Evolutionary conservation across 1,140 invertebrate genomes (phyloP).

Genomic region (Stegodyphus dumicola): DNA sequence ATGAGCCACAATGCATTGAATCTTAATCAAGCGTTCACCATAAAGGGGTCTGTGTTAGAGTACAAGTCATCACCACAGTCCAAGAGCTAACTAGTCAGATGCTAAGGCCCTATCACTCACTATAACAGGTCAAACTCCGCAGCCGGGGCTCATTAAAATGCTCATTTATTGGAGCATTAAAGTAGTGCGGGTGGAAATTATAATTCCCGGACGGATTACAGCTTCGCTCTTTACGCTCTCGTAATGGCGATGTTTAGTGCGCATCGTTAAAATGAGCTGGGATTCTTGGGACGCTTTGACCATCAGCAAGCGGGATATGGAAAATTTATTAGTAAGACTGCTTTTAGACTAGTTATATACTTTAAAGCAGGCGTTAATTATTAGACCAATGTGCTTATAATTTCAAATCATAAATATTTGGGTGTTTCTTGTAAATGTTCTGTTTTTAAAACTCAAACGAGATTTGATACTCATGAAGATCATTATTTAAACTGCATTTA

Average conservation of each 20-base stretch:
- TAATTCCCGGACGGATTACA: constrained; percentile 46
- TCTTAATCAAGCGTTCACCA: constrained; percentile 27
- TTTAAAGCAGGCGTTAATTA: background rate
- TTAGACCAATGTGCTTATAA: background rate
- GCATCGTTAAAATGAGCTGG: constrained; percentile 2
- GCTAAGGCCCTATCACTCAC: background rate
- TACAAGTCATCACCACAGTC: background rate
- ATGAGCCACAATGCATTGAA: constrained; percentile 14
- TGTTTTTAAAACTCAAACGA: too few relatives aligned
- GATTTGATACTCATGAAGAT: too few relatives aligned
- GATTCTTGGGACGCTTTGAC: constrained; percentile 9
- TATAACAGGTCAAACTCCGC: constrained; percentile 28
- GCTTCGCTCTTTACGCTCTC: constrained; percentile 17
- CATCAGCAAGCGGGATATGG: constrained; percentile 6
- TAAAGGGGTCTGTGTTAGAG: background rate
- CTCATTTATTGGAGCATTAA: constrained; percentile 48
- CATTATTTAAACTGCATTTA: too few relatives aligned
- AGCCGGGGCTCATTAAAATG: constrained; percentile 33
- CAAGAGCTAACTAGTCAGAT: background rate
- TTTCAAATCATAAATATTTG: background rate
- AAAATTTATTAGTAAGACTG: constrained; percentile 16
- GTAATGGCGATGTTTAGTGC: constrained; percentile 42
- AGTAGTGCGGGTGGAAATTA: constrained; percentile 42
- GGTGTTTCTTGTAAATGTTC: too few relatives aligned
- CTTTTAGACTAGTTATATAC: background rate